phyloP scores from a whole-genome alignment of 2,888 invertebrate genomes.

The Byasa hedistus region DNA sequence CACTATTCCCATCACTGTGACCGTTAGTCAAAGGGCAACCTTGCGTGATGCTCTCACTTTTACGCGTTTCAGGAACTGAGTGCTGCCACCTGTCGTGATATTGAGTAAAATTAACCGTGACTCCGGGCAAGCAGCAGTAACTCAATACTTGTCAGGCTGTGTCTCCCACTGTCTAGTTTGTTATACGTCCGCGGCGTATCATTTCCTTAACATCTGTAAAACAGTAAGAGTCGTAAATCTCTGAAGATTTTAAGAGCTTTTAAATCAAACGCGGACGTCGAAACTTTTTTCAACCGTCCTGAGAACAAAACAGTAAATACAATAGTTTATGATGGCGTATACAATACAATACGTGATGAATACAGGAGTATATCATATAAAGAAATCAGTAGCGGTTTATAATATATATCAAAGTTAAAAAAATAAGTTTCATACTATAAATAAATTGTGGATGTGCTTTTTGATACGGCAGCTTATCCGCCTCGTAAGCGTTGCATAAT shows the following conservation, averaged over 20 bases:
- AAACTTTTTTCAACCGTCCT: too few species aligned
- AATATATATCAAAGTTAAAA: slow-evolving; percentile 30
- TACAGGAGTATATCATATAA: neutral
- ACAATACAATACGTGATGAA: neutral
- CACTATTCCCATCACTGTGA: slow-evolving; percentile 53
- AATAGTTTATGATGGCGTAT: neutral
- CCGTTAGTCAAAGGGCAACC: slow-evolving; percentile 70
- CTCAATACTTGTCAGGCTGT: slow-evolving; percentile 29
- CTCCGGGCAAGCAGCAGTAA: slow-evolving; percentile 26
- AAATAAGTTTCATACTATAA: slow-evolving; percentile 37
- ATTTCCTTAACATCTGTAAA: slow-evolving; percentile 7
- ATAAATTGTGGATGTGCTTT: slow-evolving; percentile 47
- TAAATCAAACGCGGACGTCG: neutral
- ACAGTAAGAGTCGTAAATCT: slow-evolving; percentile 6
- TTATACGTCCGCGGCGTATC: slow-evolving; percentile 13
- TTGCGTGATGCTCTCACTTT: slow-evolving; percentile 50
- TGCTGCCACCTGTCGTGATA: slow-evolving; percentile 52
- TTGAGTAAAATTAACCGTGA: slow-evolving; percentile 33
- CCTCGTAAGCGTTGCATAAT: slow-evolving; percentile 63
- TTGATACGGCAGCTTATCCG: slow-evolving; percentile 53
- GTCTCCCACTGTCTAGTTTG: slow-evolving; percentile 15
- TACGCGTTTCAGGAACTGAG: slow-evolving; percentile 45
- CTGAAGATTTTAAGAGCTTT: slow-evolving; percentile 7
- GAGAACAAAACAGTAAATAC: too few species aligned
- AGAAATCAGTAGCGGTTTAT: slow-evolving; percentile 22